These are phyloP conservation scores for Tupaia chinensis DNA, from an alignment of 2,113 vertebrate genomes.

Conservation along the genomic window DNA sequence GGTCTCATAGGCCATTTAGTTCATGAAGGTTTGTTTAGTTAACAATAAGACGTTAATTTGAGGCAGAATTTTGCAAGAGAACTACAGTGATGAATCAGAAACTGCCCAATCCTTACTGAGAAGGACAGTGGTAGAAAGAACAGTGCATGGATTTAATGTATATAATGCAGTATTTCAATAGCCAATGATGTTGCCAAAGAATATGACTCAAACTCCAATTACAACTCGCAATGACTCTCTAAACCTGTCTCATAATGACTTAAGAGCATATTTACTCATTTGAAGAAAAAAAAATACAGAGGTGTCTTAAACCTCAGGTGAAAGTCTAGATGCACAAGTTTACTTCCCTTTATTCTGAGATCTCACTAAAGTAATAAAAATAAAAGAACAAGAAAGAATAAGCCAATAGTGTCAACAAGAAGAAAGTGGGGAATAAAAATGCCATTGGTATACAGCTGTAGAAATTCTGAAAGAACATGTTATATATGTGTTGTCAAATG, in stretches of 20 bases:
- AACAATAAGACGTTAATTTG: background rate
- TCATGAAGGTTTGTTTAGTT: background rate
- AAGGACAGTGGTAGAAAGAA: background rate
- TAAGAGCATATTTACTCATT: background rate
- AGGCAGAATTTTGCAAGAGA: background rate
- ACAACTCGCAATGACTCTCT: background rate
- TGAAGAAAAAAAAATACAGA: background rate
- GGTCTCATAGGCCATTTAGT: background rate
- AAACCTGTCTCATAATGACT: background rate
- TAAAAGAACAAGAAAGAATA: background rate
- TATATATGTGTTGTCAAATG: no score
- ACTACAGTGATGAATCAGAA: background rate
- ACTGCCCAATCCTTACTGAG: background rate
- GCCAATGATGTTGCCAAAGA: background rate
- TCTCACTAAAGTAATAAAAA: background rate
- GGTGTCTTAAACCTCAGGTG: background rate
- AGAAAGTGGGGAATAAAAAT: background rate
- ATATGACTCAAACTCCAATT: background rate
- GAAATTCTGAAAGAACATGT: background rate
- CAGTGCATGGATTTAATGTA: background rate
- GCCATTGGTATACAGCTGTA: background rate
- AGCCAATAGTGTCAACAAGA: background rate
- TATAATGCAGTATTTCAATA: accelerated
- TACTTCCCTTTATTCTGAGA: background rate
- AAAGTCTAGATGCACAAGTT: background rate